Conservation (phyloP, 2,113 vertebrate genomes). For the Trochalopteron elliotii region DNA sequence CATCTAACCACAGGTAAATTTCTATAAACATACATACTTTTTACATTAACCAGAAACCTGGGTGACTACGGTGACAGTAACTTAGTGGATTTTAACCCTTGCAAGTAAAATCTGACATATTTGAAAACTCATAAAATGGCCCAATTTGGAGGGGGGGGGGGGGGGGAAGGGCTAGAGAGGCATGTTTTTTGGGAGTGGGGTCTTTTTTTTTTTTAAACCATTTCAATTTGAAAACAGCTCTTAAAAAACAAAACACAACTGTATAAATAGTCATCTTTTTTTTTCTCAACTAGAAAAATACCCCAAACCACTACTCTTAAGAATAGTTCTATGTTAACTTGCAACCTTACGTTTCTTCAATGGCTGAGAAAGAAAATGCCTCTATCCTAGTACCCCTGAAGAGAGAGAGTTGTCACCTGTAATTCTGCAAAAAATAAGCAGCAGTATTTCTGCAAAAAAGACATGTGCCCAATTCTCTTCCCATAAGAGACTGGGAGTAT, state of each 20-base stretch:
- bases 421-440: not conserved
- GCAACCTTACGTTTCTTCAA: not conserved
- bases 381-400: not conserved
- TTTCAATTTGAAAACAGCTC: not conserved
- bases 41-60: not conserved
- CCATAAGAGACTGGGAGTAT: not conserved
- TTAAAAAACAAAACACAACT: not conserved
- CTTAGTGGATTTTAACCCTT: not conserved
- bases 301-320: not conserved
- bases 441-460: not conserved
- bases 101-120: not conserved
- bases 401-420: not conserved
- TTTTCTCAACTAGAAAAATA: not conserved
- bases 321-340: not conserved
- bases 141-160: no score
- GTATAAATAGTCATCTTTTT: not conserved
- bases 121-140: not conserved
- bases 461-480: not conserved
- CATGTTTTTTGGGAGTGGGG: accelerated
- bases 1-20: not conserved
- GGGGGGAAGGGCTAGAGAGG: accelerated
- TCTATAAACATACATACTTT: no score
- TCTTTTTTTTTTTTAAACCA: not conserved
- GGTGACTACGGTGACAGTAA: not conserved
- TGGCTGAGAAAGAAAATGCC: not conserved